Evolutionary conservation across 2,888 invertebrate species (phyloP), one percentile per base, ranked within the genome.

Genomic region (Drosophila subsilvestris): DNA sequence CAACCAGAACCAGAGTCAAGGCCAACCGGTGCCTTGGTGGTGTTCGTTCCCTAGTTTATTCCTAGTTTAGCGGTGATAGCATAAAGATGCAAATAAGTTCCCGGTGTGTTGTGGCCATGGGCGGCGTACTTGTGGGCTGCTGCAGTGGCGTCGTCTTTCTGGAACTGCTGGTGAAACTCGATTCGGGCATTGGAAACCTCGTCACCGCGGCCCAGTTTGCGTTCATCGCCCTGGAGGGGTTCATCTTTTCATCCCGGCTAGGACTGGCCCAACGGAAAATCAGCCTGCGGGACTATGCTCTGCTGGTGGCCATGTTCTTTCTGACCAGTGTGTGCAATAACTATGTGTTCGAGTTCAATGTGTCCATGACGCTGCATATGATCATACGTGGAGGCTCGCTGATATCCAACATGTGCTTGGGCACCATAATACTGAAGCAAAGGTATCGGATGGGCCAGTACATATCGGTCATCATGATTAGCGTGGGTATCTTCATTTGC

Each of bases 341-440:
- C 92, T 97, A 97, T 93, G 98, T 98, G 0, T 97, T 99, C 88
- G 95, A 96, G 90, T 98, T 98, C 90, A 98, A 99, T 91, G 98
- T 99, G 87, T 96, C 99, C 0, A 98, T 99, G 95, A 99, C 99
- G 0, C 93, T 99, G 42, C 99, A 99, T 90, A 98, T 99, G 96
- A 99, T 99, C 90, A 99, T 99, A 92, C 94, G 99, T 93, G 96
- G 88, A 2, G 98, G 98, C 9, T 98, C 98, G 10, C 93, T 99
- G n/a, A 97, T 99, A 93, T 97, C 98, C 0, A 99, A 98, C 91
- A 96, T 99, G 95, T 94, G 98, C 32, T 95, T 99, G 94, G 98
- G 98, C 12, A 96, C 97, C 18, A 93, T 97, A 85, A 95, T 99
- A 63, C 91, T 98, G 49, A 96, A 97, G 81, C 96, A 96, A 86